Conservation (phyloP, 2,888 invertebrate genomes). For the Oligia strigilis region DNA sequence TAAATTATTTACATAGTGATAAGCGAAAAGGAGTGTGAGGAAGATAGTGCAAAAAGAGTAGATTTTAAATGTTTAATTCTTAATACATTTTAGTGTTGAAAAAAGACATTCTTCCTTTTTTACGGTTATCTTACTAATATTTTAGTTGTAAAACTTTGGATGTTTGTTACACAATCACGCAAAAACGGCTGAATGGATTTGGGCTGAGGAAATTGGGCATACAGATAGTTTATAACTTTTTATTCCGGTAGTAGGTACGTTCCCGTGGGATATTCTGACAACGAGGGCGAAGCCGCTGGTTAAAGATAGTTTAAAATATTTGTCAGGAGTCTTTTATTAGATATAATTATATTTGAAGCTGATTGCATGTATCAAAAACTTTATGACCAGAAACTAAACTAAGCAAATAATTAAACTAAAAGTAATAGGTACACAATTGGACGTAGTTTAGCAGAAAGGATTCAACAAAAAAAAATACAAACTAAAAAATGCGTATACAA, state of each 20-base stretch:
- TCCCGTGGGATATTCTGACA: background rate
- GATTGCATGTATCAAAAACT: background rate
- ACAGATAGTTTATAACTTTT: background rate
- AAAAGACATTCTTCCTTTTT: background rate
- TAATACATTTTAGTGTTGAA: background rate
- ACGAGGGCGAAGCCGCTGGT: background rate
- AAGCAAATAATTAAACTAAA: no score
- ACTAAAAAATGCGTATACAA: no score
- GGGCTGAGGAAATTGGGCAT: background rate
- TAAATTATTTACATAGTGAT: slow-evolving; percentile 5
- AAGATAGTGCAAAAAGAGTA: background rate
- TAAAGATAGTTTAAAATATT: background rate
- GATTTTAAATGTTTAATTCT: background rate
- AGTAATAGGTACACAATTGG: background rate
- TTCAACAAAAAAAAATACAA: no score
- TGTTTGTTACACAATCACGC: background rate
- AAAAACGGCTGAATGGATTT: background rate
- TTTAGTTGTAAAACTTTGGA: background rate
- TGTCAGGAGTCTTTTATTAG: background rate
- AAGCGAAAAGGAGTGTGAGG: background rate
- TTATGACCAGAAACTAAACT: background rate
- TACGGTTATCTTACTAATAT: background rate
- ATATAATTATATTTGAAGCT: background rate
- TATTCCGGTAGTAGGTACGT: background rate
- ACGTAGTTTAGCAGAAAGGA: no score